Conservation (phyloP, 2,797 vertebrate genomes). For the Chaetophractus vellerosus region DNA sequence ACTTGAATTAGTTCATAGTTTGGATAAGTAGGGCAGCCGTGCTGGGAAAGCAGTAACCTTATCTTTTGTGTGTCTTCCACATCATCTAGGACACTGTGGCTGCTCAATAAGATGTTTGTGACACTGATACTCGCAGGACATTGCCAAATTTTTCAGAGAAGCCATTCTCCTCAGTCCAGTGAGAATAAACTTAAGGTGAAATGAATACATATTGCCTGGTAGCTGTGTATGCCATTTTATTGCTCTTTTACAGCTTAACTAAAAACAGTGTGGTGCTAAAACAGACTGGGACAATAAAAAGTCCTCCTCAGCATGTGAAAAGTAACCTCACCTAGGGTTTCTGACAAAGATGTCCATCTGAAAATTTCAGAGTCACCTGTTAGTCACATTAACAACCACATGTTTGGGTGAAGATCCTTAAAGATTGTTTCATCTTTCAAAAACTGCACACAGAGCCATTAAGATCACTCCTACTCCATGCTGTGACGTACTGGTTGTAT, state of each 20-base stretch:
- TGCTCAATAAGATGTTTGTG: not conserved
- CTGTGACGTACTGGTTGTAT: not conserved
- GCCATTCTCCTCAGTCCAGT: not conserved
- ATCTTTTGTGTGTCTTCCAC: not conserved
- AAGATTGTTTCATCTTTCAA: not conserved
- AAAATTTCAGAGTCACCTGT: not conserved
- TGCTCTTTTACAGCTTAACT: constrained; percentile 27
- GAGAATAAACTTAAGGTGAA: constrained; percentile 47
- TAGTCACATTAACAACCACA: not conserved
- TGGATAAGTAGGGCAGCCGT: not conserved
- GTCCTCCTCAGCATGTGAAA: not conserved
- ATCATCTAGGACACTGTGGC: not conserved
- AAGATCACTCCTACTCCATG: not conserved
- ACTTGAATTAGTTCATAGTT: constrained; percentile 27
- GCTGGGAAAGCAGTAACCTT: constrained; percentile 22
- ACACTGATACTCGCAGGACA: not conserved
- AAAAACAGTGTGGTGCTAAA: not conserved
- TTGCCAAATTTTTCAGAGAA: not conserved
- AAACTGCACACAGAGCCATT: not conserved
- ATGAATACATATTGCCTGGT: not conserved
- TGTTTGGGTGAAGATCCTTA: not conserved
- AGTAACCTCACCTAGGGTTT: not conserved
- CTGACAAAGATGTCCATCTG: not conserved
- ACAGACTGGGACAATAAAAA: not conserved
- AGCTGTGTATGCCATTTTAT: constrained; percentile 36